phyloP scores from a whole-genome alignment of 2,888 invertebrate genomes.

The Lycia hirtaria region DNA sequence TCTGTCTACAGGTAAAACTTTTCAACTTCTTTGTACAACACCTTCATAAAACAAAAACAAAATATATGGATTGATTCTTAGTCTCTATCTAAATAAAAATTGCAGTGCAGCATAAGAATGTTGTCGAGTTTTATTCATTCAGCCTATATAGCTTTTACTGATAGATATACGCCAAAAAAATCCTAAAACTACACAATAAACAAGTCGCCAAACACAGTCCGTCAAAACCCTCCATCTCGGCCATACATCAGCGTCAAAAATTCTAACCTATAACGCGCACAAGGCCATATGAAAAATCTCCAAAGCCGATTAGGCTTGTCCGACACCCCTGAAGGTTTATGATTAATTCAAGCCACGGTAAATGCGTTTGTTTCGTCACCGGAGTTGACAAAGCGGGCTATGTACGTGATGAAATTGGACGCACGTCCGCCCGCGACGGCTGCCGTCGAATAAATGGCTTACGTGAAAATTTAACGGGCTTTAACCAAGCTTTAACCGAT shows the following conservation, averaged over 20 bases:
- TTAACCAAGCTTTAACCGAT: slow-evolving; percentile 34
- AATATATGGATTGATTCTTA: no score
- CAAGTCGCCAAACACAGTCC: not conserved
- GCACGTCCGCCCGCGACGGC: slow-evolving; percentile 39
- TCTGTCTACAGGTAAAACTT: no score
- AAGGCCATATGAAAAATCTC: slow-evolving; percentile 32
- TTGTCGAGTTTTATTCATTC: no score
- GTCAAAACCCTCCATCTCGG: slow-evolving; percentile 6
- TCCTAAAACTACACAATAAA: not conserved
- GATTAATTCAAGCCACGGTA: slow-evolving; percentile 53
- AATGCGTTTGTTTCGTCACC: slow-evolving; percentile 51
- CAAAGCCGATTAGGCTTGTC: slow-evolving; percentile 37
- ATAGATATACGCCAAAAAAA: not conserved
- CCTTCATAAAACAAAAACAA: no score
- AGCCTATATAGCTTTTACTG: not conserved
- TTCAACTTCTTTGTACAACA: no score
- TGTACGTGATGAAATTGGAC: slow-evolving; percentile 50
- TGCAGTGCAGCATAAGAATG: no score
- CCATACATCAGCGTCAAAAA: slow-evolving; percentile 26
- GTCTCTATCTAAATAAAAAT: no score
- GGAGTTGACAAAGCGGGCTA: slow-evolving; percentile 48
- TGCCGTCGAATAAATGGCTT: slow-evolving; percentile 39
- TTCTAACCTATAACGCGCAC: slow-evolving; percentile 15
- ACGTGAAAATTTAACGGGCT: slow-evolving; percentile 40
- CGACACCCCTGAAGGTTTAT: slow-evolving; percentile 41